phyloP scores from a whole-genome alignment of 1,140 invertebrate species.

The Orchesella cincta region DNA sequence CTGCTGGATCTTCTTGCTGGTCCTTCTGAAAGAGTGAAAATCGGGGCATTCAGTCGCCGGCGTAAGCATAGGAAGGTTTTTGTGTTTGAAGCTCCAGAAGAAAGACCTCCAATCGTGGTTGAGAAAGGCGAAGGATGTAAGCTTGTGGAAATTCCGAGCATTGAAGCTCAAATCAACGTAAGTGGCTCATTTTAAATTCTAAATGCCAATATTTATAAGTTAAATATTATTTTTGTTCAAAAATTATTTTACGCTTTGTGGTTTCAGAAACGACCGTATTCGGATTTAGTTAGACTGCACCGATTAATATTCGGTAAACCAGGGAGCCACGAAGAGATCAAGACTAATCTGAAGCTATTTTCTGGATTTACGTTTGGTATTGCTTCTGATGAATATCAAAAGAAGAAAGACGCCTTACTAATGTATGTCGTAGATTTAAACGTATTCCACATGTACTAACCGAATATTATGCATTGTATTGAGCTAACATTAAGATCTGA shows the following conservation, averaged over 20 bases:
- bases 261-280: slow-evolving; percentile 37
- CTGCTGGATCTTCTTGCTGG: too few species aligned
- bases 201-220: neutral
- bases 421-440: slow-evolving; percentile 30
- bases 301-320: slow-evolving; percentile 37
- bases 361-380: slow-evolving; percentile 46
- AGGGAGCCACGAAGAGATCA: slow-evolving; percentile 40
- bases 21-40: slow-evolving; percentile 41
- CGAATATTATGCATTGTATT: too few species aligned
- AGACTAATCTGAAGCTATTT: slow-evolving; percentile 44
- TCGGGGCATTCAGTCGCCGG: slow-evolving; percentile 24
- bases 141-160: slow-evolving; percentile 35
- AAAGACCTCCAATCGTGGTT: slow-evolving; percentile 14
- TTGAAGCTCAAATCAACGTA: slow-evolving; percentile 33
- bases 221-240: slow-evolving; percentile 18
- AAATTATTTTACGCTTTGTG: too few species aligned
- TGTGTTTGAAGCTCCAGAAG: slow-evolving; percentile 9
- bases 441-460: too few species aligned
- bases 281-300: slow-evolving; percentile 40
- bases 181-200: slow-evolving; percentile 11
- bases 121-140: slow-evolving; percentile 29
- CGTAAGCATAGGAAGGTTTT: slow-evolving; percentile 41
- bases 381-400: slow-evolving; percentile 32
- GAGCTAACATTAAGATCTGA: too few species aligned
- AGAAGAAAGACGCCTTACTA: slow-evolving; percentile 30